Evolutionary conservation across 2,888 invertebrate genomes (phyloP).

Genomic region (Limulus polyphemus): DNA sequence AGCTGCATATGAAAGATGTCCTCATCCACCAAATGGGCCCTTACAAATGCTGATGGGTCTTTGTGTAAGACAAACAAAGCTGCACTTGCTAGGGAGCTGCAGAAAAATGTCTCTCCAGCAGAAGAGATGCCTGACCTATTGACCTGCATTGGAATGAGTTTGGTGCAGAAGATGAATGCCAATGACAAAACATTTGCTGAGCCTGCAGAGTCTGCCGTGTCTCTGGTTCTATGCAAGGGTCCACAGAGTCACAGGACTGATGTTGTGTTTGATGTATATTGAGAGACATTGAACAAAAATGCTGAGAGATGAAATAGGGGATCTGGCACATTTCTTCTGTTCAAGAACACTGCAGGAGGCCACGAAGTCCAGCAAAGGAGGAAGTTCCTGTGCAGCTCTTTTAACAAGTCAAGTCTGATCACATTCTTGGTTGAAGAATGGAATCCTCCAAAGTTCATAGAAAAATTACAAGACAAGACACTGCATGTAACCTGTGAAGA

Average conservation of each 20-base stretch:
- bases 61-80: neutral
- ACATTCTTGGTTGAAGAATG: no score
- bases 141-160: neutral
- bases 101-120: neutral
- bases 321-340: no score
- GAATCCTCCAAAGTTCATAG: no score
- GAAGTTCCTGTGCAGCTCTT: no score
- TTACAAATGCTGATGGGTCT: neutral
- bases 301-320: no score
- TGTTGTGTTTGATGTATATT: neutral
- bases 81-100: neutral
- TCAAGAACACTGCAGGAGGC: no score
- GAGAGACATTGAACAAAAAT: no score
- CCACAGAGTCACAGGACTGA: neutral
- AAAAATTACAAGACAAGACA: neutral
- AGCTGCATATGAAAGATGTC: neutral
- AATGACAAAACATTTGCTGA: neutral
- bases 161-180: neutral
- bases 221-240: neutral
- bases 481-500: no score
- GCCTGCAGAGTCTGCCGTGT: neutral
- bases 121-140: neutral
- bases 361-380: no score
- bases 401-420: no score
- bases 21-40: neutral